Evolutionary conservation across 2,113 vertebrate genomes (phyloP).

Genomic region (Neogobius melanostomus): DNA sequence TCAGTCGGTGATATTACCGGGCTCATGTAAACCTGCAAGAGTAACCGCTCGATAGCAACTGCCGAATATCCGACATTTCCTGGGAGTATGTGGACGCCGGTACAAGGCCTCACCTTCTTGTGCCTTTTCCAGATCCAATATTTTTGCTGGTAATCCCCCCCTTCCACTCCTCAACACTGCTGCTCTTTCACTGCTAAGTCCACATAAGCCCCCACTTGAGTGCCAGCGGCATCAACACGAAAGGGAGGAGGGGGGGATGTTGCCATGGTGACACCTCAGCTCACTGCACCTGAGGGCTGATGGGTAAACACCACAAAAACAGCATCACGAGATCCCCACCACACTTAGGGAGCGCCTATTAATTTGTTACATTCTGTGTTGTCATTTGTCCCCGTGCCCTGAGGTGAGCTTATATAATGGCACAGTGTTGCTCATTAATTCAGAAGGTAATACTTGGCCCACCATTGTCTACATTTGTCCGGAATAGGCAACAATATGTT

Average conservation of each 20-base stretch:
- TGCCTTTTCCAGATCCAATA: constrained; percentile 65
- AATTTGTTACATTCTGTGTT: constrained; percentile 45
- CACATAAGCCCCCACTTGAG: constrained; percentile 77
- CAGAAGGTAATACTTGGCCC: background rate
- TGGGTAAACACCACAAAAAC: constrained; percentile 72
- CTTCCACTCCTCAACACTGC: constrained; percentile 65
- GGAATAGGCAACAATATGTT: background rate
- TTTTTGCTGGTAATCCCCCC: constrained; percentile 74
- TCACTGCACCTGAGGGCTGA: constrained; percentile 66
- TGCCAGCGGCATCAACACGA: constrained; percentile 58
- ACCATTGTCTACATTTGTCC: background rate
- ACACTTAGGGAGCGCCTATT: constrained; percentile 36
- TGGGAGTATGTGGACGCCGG: constrained; percentile 34
- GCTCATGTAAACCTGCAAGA: background rate
- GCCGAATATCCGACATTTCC: constrained; percentile 9
- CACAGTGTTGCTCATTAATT: background rate
- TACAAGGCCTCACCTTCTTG: constrained; percentile 49
- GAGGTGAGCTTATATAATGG: constrained; percentile 32
- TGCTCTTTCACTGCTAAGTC: constrained; percentile 75
- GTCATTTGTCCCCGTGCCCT: constrained; percentile 25
- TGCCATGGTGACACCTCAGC: constrained; percentile 74
- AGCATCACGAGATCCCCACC: constrained; percentile 42
- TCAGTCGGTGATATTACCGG: background rate
- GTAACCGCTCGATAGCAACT: background rate
- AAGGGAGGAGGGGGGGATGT: constrained; percentile 52